These are phyloP conservation scores for Armadillidium nasatum DNA, from an alignment of 1,140 invertebrate species.

Conservation along the genomic window DNA sequence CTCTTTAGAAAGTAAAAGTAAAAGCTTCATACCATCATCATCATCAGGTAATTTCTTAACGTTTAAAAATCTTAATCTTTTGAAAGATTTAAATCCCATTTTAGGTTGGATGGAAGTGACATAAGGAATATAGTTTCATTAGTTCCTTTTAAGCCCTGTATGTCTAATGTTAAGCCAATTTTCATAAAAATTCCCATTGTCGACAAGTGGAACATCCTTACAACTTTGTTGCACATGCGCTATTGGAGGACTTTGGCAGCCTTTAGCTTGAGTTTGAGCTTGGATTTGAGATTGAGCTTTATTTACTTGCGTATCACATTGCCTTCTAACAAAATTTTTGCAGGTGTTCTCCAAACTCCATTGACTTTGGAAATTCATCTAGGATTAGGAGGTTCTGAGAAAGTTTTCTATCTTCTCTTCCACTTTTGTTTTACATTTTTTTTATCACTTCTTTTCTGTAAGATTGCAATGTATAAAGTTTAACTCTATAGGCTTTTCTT, in stretches of 20 bases:
- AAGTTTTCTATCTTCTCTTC: neutral
- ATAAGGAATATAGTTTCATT: neutral
- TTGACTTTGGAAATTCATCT: neutral
- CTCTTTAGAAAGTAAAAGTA: conserved; percentile 14
- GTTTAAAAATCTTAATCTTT: neutral
- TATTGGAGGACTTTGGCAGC: too few species aligned
- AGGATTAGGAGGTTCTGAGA: neutral
- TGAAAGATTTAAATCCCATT: neutral
- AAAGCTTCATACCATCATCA: conserved; percentile 8
- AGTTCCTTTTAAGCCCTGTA: neutral
- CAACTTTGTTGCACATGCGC: neutral
- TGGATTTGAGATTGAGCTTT: too few species aligned
- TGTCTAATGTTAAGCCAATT: neutral
- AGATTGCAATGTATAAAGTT: too few species aligned
- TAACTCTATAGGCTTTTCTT: too few species aligned
- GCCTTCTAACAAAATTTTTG: too few species aligned
- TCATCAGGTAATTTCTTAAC: neutral
- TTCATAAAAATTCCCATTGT: neutral
- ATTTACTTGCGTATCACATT: too few species aligned
- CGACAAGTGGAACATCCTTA: neutral
- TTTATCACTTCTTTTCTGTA: too few species aligned
- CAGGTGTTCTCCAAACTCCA: neutral
- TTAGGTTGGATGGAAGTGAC: neutral
- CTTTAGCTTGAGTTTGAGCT: too few species aligned
- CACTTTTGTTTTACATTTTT: too few species aligned